Evolutionary conservation across 2,113 vertebrate genomes (phyloP).

Genomic region (Amblyopsis rosae): DNA sequence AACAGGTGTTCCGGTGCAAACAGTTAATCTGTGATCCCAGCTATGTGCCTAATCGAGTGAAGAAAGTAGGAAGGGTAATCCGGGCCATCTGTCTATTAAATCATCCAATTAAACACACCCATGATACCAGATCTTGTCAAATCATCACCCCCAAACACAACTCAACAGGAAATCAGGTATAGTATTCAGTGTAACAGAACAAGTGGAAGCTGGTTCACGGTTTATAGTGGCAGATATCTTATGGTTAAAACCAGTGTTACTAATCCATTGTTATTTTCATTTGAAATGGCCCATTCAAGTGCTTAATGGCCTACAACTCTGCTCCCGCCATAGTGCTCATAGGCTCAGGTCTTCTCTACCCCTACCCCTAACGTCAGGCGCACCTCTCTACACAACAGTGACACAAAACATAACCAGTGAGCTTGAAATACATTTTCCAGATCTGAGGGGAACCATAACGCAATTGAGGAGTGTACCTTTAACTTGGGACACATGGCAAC

Average conservation of each 20-base stretch:
- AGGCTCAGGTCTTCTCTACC: too few relatives aligned
- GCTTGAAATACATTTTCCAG: too few relatives aligned
- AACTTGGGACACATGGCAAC: too few relatives aligned
- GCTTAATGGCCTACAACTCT: too few relatives aligned
- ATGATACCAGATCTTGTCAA: constrained; percentile 91
- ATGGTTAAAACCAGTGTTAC: background rate
- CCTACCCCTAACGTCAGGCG: too few relatives aligned
- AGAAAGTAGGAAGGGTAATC: constrained; percentile 87
- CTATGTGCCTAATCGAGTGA: constrained; percentile 85
- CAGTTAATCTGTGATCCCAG: constrained; percentile 95
- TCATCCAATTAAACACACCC: constrained; percentile 93
- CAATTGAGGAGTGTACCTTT: too few relatives aligned
- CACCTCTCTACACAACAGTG: too few relatives aligned
- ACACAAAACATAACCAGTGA: too few relatives aligned
- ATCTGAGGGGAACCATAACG: too few relatives aligned
- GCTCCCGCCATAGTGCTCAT: too few relatives aligned
- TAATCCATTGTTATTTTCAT: too few relatives aligned
- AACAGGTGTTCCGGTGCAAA: constrained; percentile 90
- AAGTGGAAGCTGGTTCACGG: background rate
- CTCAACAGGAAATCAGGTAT: constrained; percentile 91
- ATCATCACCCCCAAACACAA: constrained; percentile 94
- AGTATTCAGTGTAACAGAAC: constrained; percentile 56
- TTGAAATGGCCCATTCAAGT: too few relatives aligned
- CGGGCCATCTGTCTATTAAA: constrained; percentile 91
- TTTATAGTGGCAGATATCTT: background rate